These are phyloP conservation scores for Probaryconus sp. DNA, from an alignment of 1,140 invertebrate species.

Conservation along the genomic window DNA sequence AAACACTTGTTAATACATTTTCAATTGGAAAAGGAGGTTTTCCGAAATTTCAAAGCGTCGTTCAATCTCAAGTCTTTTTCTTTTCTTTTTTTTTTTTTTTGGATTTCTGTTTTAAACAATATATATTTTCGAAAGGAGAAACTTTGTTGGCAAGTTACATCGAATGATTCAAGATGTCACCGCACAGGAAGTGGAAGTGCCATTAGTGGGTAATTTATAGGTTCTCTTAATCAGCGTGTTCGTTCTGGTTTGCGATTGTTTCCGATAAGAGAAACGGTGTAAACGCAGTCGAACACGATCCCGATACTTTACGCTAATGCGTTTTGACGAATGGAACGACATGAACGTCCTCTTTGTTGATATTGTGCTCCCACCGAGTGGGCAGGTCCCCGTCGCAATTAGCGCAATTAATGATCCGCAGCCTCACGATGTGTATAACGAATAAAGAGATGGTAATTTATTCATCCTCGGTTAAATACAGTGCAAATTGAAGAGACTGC, in stretches of 20 bases:
- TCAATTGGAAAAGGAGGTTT: too few relatives aligned
- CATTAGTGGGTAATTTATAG: conserved; percentile 26
- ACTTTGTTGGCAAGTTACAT: too few relatives aligned
- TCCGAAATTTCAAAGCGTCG: too few relatives aligned
- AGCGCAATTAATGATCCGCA: conserved; percentile 49
- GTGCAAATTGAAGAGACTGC: neutral
- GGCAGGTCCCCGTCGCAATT: conserved; percentile 43
- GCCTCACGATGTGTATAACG: conserved; percentile 29
- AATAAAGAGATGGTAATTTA: conserved; percentile 55
- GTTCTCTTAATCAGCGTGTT: neutral
- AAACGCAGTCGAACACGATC: too few relatives aligned
- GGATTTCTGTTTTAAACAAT: too few relatives aligned
- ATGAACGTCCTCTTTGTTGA: conserved; percentile 32
- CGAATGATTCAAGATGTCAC: too few relatives aligned
- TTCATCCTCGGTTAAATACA: conserved; percentile 49
- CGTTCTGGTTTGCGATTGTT: conserved; percentile 13
- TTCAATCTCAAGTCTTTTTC: too few relatives aligned
- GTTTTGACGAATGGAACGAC: conserved; percentile 9
- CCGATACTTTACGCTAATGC: too few relatives aligned
- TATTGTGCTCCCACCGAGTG: conserved; percentile 7
- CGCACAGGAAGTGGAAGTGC: conserved; percentile 3
- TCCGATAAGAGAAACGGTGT: neutral
- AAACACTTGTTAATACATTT: too few relatives aligned
- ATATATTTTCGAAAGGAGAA: too few relatives aligned
- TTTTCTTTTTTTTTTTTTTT: too few relatives aligned